Base-by-base conservation (phyloP, 2,113 vertebrate genomes). In the Hucho hucho region DNA sequence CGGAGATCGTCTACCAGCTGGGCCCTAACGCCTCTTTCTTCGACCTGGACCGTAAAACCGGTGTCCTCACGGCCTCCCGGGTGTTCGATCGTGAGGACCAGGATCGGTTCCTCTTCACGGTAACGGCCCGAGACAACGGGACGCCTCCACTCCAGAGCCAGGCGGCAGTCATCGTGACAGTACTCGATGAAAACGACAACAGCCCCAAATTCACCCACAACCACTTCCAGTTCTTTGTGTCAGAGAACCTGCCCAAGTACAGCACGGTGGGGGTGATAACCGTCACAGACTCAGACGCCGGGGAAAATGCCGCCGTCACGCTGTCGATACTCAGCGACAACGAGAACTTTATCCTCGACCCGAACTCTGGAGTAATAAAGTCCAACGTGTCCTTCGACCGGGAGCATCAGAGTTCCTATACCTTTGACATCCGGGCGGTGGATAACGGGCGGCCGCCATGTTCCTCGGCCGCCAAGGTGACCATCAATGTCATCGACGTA, bases 161-260 rank as follows among this genome's bases (percentile, higher is more conserved):
- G 86, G 97, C 98, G 0, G 96, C 97, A 4, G 95, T 99, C 37
- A 98, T 99, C 76, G 98, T 99, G 59, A 99, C 97, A 3, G 95
- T 99, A 49, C 84, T 98, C 90, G 98, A 99, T 0, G 96, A 99
- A 90, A 99, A 99, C 64, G 98, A 99, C 89, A 99, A 99, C 85
- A 98, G 95, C 83, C 98, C 98, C 53, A 99, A 98, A 89, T 99
- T 99, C 88, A 99, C 97, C 72, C 97, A 99, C 83, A 99, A 98
- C 79, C 97, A 99, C 87, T 99, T 99, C 91, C 97, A 99, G 84
- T 99, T 99, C 89, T 99, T 98, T 20, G 97, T 99, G 81, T 99
- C 97, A 0, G 98, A 99, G 91, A 99, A 99, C 89, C 93, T 99
- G 84, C 97, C 98, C 79, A 98, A 98, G 88, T 97, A 98, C 87